Evolutionary conservation across 2,888 invertebrate genomes (phyloP), one percentile per base, ranked within the genome.

Genomic region (Alloplasta piceator): DNA sequence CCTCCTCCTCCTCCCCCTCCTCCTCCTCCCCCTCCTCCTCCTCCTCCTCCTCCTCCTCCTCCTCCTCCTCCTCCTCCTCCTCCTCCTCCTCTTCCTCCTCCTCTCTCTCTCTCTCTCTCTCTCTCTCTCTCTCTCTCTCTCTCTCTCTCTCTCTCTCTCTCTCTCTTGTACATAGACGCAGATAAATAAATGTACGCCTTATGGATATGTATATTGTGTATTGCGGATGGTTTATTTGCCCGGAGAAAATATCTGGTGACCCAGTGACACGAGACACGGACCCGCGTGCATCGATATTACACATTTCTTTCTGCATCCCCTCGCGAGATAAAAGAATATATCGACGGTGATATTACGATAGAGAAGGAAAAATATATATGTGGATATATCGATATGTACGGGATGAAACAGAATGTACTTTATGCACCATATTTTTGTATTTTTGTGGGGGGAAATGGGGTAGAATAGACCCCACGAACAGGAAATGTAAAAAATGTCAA

Each of bases 231-330:
- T 48, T 66, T 78, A 61, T 74, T 70, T 72, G 63, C 73, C 55
- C 48, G 61, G 60, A 66, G 73, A 70, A 81, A 78, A 81, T 81
- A 74, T 78, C 52, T 72, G 73, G 81, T 78, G 77, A 78, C 81
- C 78, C 76, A 80, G 76, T 80, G 80, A 80, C 80, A 80, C 75
- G 66, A 58, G 71, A 55, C 12, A 52, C n/a, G 12, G 38, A 12
- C 43, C 64, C 41, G 52, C 67, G 71, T 48, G 61, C 72, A 55
- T 26, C 80, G 63, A 71, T 72, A 72, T 80, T 80, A 61, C 75
- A 52, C 70, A 58, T 70, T 67, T 70, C 60, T 46, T 75, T 46
- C 50, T 71, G 16, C 61, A 55, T 72, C 63, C 63, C 43, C 12
- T 48, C 52, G 66, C 43, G 71, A 80, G 80, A 80, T 80, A 72